phyloP scores from a whole-genome alignment of 1,140 invertebrate genomes.

The Macrobrachium rosenbergii region DNA sequence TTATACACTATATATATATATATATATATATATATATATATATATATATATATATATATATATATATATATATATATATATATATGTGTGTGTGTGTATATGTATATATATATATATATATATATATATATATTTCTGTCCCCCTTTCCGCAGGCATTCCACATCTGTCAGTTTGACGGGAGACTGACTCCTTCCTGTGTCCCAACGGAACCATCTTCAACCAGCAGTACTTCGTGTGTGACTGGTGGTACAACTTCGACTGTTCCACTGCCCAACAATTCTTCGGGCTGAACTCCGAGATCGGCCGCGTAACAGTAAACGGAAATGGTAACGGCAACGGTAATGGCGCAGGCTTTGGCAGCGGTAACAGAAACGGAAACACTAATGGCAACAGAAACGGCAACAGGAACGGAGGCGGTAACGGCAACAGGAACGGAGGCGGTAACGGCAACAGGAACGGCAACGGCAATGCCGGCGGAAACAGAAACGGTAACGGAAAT shows the following conservation, averaged over 20 bases:
- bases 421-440: neutral
- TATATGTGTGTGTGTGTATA: no score
- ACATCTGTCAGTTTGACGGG: slow-evolving; percentile 70
- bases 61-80: neutral
- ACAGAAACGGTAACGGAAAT: neutral
- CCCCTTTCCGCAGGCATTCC: slow-evolving; percentile 68
- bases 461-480: neutral
- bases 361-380: slow-evolving; percentile 20
- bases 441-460: neutral
- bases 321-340: slow-evolving; percentile 41
- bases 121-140: neutral
- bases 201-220: slow-evolving; percentile 72
- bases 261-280: slow-evolving; percentile 69
- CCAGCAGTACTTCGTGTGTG: slow-evolving; percentile 71
- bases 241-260: slow-evolving; percentile 70
- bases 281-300: slow-evolving; percentile 70
- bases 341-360: neutral
- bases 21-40: no score
- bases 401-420: slow-evolving; percentile 7
- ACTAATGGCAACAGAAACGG: neutral
- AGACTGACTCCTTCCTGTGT: slow-evolving; percentile 70
- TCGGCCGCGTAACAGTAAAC: slow-evolving; percentile 34
- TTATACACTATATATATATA: no score
- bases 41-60: neutral
- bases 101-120: neutral